A percentile compares a stretch with the other conserved stretches of the same genome.
Conservation (phyloP, 35 echinoderm and acorn worm species). For the Ophiothrix spiculata region DNA sequence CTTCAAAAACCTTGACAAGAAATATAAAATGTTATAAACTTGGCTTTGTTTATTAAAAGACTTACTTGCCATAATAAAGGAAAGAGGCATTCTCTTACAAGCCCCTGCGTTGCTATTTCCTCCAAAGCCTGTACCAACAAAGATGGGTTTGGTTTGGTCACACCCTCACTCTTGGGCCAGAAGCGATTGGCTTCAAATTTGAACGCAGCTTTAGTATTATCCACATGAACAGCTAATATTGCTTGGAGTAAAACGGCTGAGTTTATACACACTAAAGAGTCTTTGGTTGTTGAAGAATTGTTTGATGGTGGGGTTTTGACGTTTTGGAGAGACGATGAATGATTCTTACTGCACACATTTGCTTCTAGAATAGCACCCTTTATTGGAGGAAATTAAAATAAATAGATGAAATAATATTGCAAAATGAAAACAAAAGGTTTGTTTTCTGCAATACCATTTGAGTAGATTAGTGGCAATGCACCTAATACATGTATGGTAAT, state of each 20-base stretch:
- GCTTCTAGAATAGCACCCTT: not conserved
- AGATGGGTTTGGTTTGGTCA: constrained; percentile 64
- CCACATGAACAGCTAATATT: constrained; percentile 62
- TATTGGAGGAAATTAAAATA: no score
- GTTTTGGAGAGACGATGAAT: not conserved
- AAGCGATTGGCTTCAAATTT: constrained; percentile 81
- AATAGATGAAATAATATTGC: no score
- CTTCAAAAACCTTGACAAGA: no score
- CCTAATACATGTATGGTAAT: not conserved
- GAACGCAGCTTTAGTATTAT: constrained; percentile 68
- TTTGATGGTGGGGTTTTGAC: not conserved
- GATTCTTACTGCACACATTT: not conserved
- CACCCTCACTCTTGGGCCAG: constrained; percentile 70
- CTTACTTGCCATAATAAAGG: constrained; percentile 84
- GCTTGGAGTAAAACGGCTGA: constrained; percentile 47
- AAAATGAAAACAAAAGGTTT: not conserved
- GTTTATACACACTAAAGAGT: constrained; percentile 55
- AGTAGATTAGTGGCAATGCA: not conserved
- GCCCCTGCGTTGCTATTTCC: constrained; percentile 68
- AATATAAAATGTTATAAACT: not conserved
- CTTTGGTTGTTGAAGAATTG: not conserved
- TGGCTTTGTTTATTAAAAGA: constrained; percentile 3
- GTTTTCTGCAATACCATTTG: not conserved
- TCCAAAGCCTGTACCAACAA: constrained; percentile 82
- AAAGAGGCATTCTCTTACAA: constrained; percentile 77